Evolutionary conservation across 2,113 vertebrate species (phyloP), one percentile per base, ranked within the genome.

Genomic region (Ameiurus melas): DNA sequence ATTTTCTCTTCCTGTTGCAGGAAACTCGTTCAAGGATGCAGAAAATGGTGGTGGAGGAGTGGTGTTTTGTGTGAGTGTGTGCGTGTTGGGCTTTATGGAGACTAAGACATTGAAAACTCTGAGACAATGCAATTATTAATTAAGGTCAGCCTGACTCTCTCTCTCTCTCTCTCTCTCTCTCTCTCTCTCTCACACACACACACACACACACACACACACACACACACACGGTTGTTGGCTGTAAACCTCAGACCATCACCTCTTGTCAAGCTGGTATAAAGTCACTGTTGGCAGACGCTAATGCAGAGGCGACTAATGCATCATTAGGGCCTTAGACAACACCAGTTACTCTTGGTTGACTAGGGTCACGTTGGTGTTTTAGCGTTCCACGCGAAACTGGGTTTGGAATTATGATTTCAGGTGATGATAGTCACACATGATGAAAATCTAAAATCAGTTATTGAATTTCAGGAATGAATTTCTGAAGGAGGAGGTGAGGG

Each of bases 1-100:
- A 85, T 90, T 88, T 90, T 87, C 51, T 79, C 85, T 90, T 92
- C 90, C 91, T 91, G 86, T 64, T 85, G 83, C 91, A 92, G 91
- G 92, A 92, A 91, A 85, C 85, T 12, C 4, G 68, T 87, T 89
- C 85, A 90, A 91, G 89, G 91, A 91, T 91, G 86, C 62, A 75
- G 71, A 84, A 82, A 66, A 55, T 71, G 80, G 47, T 19, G n/a
- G 55, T 9, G 30, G 55, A 51, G 19, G 43, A 77, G 51, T 73
- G 19, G 13, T 25, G 58, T 55, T 81, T 57, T 80, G 77, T 80
- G 17, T 82, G 53, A 3, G 20, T 68, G 60, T 64, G 25, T 80
- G 43, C 66, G 62, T 83, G 88, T 82, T 51, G 22, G 33, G 27
- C 58, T 84, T 30, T 75, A 47, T 83, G 70, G 25, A 83, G 57